Evolutionary conservation across 1,140 invertebrate species (phyloP).

Genomic region (Trissolcus basalis): DNA sequence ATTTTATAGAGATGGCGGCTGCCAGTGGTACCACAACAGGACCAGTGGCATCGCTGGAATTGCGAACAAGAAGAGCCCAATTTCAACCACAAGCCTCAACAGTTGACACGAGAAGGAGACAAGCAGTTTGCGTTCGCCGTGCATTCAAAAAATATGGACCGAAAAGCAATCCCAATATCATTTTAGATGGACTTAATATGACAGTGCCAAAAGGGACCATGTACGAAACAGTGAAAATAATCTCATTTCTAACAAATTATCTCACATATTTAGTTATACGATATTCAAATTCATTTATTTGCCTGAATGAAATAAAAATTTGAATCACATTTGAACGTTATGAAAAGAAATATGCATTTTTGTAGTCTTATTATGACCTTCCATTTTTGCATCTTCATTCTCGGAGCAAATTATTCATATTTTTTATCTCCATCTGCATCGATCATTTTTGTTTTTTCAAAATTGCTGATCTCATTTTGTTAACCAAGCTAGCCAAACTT

Average conservation of each 20-base stretch:
- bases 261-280: too few species aligned
- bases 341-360: background rate
- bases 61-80: conserved; percentile 71
- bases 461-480: too few species aligned
- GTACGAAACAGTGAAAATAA: conserved; percentile 77
- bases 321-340: background rate
- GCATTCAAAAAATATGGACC: conserved; percentile 91
- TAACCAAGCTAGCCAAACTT: too few species aligned
- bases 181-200: conserved; percentile 91
- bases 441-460: too few species aligned
- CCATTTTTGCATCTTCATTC: too few species aligned
- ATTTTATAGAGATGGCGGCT: conserved; percentile 61
- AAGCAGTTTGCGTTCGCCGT: conserved; percentile 87
- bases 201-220: conserved; percentile 93
- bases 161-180: conserved; percentile 88
- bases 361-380: too few species aligned
- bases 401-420: too few species aligned
- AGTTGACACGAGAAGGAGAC: conserved; percentile 82
- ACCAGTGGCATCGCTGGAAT: conserved; percentile 65
- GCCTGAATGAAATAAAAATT: too few species aligned
- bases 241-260: too few species aligned
- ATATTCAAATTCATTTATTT: too few species aligned
- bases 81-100: conserved; percentile 82
- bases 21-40: conserved; percentile 42
- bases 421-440: too few species aligned